Base-by-base conservation (phyloP, 2,888 invertebrate species). In the Drosophila pseudotakahashii region DNA sequence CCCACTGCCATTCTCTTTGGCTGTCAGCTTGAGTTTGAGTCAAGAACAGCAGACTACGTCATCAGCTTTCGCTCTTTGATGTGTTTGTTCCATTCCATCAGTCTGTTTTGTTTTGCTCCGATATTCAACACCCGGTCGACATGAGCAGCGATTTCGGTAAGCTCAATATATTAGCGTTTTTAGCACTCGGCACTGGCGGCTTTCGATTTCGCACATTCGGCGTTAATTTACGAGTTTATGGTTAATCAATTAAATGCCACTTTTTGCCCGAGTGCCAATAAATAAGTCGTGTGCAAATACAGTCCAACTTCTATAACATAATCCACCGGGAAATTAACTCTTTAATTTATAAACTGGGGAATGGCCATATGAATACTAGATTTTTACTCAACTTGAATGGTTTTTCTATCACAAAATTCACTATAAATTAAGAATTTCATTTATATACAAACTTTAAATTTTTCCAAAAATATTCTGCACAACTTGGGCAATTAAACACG, bases 61-160 rank as follows among this genome's bases (percentile, higher is more conserved):
- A 69, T 45, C 50, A n/a, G n/a, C n/a, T n/a, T n/a, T n/a, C n/a
- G 58, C 16, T 52, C 44, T 59, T 55, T 23, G 37, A 44, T 39
- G 44, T 23, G 9, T 34, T 19, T 11, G 16, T 3, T 13, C 32
- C 14, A 16, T 2, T 32, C 9, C 1, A 11, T 19, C 11, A 30
- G 14, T 61, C 50, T 13, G 32, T 4, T 45, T 52, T 19, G 44
- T 66, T 64, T 51, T 62, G 57, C 11, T 45, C 26, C 44, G 58
- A 30, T 50, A 52, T 42, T 53, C n/a, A 23, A 30, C 34, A 19
- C 10, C n/a, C 47, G 7, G 30, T 11, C 6, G 45, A 64, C 16
- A 80, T 80, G 81, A 79, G 58, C 51, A 72, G 57, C 44, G 73
- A 77, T 75, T 63, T 53, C 42, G 84, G 81, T 81, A 44, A 83